Base-by-base conservation (phyloP, 2,888 invertebrate species). In the Epiblema foenella region DNA sequence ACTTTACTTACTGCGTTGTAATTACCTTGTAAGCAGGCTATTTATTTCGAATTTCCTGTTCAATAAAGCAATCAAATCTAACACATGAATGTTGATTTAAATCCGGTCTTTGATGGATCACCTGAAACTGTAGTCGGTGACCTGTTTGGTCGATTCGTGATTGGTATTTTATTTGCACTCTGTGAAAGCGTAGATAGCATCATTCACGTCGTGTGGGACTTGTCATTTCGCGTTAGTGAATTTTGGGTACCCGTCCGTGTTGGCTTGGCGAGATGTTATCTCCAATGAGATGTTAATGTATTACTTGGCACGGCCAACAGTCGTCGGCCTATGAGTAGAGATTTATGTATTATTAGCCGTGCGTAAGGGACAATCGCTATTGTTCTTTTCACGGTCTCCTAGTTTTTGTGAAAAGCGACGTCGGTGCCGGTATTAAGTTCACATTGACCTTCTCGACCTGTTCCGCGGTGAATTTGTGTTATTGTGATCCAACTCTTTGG, bases 201-300 rank as follows among this genome's bases (percentile, higher is more conserved):
- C 74, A 77, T 75, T 80, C 75, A 80, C 76, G 75, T 78, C 73
- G 75, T 75, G 73, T 80, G 76, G 69, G 76, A 82, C 82, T 82
- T 81, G 82, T 83, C 81, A 84, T 81, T 80, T 73, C 63, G 72
- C 56, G 49, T 64, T 75, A 58, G 75, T 74, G 77, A 81, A 81
- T 81, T 74, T 78, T 78, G 74, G 68, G 77, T 67, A 75, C 73
- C 74, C 75, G 78, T 81, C 81, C 75, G 77, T 77, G 78, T 86
- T 88, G 87, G 86, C 88, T 86, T 87, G 87, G 86, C 88, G 83
- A 79, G 85, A 84, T 83, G 82, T 74, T 85, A 87, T 89, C 85
- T 79, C 81, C 84, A 89, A 90, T 88, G 85, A 86, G 87, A 89
- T 89, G 89, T 83, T 92, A 91, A 91, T 91, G 90, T 90, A 89